Base-by-base conservation (phyloP, 2,113 vertebrate genomes). In the Actenoides lindsayi region DNA sequence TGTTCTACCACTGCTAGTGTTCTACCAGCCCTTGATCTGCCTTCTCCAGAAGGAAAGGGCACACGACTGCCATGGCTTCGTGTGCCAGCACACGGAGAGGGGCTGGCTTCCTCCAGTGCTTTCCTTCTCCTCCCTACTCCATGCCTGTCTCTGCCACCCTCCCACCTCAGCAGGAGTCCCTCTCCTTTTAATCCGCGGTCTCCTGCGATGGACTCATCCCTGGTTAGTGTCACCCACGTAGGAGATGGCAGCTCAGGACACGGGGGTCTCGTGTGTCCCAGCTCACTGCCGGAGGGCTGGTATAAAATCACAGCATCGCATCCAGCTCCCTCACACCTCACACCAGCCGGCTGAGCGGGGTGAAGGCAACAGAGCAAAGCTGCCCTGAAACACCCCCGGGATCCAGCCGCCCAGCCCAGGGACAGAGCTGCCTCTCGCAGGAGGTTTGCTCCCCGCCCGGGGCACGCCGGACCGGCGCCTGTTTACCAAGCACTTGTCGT, bases 1-100 rank as follows among this genome's bases (percentile, higher is more conserved):
- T 20, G 46, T 48, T 48, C 46, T 48, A 18, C 46, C 46, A 17
- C 9, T 48, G 46, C 46, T 48, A 8, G 0, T 42, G n/a, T 62
- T 16, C 35, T 30, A 16, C 53, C 31, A 42, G 53, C 35, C 53
- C 25, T 54, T 35, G 13, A 11, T 35, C 64, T 42, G 37, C 37
- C 28, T 69, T 76, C 75, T 65, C 53, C 59, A 28, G 9, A 7
- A 24, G 25, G 10, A 31, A 54, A 35, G 13, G 4, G 9, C 54
- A 39, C 0, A 1, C 0, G 2, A n/a, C 65, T 2, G 0, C 37
- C 1, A 10, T 19, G 37, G 30, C 50, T 71, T 63, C 1, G 4
- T 10, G 59, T 80, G 67, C 41, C 39, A 41, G 46, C 63, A 23
- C 10, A 0, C 2, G 10, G 35, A 44, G 54, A 27, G 27, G 25